Conservation (phyloP, 2,113 vertebrate genomes). For the Microcebus ravelobensis region DNA sequence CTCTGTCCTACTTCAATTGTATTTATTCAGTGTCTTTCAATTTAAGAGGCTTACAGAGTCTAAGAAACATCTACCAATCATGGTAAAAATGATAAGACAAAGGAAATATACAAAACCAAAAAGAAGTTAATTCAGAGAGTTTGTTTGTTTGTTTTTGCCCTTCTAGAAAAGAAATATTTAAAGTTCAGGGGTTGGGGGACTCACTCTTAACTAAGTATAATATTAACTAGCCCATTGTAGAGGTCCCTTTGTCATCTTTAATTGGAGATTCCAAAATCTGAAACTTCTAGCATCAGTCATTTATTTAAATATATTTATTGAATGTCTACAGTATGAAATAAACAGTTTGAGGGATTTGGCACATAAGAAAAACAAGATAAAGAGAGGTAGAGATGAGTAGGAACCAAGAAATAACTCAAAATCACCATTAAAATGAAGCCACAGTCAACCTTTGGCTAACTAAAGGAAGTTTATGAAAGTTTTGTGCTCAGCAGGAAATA, state of each 20-base stretch:
- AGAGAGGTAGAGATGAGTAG: neutral
- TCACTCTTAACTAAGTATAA: neutral
- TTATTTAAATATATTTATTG: constrained; percentile 6
- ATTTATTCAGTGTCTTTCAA: constrained; percentile 4
- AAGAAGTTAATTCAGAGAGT: neutral
- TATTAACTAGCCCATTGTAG: neutral
- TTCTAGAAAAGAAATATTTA: neutral
- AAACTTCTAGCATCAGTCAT: neutral
- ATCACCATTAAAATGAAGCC: constrained; percentile 19
- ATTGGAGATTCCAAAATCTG: neutral
- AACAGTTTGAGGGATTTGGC: neutral
- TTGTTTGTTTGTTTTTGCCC: neutral
- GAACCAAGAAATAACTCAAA: neutral
- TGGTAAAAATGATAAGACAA: neutral
- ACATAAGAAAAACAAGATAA: constrained; percentile 15
- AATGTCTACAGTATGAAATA: neutral
- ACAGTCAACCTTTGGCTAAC: neutral
- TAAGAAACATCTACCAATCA: neutral
- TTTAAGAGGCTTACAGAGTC: neutral
- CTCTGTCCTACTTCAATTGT: neutral
- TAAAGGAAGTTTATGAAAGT: neutral
- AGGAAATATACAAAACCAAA: neutral
- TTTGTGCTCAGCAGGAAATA: neutral
- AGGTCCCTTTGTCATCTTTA: neutral
- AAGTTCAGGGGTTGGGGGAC: neutral